Evolutionary conservation across 2,888 invertebrate species (phyloP).

Genomic region (Oxytorus armatus): DNA sequence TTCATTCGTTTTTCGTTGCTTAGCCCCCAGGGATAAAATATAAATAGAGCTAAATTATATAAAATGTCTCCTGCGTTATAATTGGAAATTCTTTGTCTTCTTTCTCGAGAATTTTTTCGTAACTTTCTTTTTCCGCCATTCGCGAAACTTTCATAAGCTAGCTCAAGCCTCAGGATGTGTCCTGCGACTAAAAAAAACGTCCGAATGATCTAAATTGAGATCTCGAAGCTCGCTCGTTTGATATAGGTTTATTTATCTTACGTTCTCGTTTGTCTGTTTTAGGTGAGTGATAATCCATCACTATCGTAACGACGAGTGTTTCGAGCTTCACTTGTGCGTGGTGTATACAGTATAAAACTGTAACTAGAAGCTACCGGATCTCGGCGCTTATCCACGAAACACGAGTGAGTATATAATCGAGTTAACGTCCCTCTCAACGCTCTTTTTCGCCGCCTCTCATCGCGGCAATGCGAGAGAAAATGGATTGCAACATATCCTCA

Average conservation of each 20-base stretch:
- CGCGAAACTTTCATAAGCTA: constrained; percentile 11
- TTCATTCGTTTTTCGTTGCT: constrained; percentile 5
- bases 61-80: constrained; percentile 1
- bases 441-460: constrained; percentile 4
- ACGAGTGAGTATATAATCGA: constrained; percentile 45
- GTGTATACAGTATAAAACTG: background rate
- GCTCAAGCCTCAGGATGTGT: no score
- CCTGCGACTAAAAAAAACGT: background rate
- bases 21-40: constrained; percentile 7
- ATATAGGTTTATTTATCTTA: constrained; percentile 1
- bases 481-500: background rate
- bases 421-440: constrained; percentile 27
- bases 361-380: constrained; percentile 1
- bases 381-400: constrained; percentile 1
- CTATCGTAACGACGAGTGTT: background rate
- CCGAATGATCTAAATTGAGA: constrained; percentile 13
- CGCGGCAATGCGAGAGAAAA: background rate
- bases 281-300: constrained; percentile 55
- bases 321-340: background rate
- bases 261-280: constrained; percentile 55
- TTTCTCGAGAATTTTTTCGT: background rate
- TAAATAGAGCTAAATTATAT: background rate
- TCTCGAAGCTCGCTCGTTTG: constrained; percentile 1
- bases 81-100: constrained; percentile 12
- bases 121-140: constrained; percentile 9